Evolutionary conservation across 2,888 invertebrate genomes (phyloP), one percentile per base, ranked within the genome.

Genomic region (Macrostomum cliftonense): DNA sequence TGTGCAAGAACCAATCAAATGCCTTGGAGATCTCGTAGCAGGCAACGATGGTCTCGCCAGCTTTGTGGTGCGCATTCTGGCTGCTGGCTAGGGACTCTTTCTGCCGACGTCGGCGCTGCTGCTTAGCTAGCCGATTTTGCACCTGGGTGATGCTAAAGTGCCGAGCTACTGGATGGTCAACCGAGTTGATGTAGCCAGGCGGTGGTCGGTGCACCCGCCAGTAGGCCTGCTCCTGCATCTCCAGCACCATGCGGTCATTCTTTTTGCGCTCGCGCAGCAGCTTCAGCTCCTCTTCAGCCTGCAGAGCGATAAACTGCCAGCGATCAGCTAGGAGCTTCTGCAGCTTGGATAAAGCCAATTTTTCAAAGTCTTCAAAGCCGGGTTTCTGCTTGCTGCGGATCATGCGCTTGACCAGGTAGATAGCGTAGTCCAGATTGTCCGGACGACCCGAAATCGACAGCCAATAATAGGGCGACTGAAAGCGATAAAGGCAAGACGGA

Each of bases 371-470:
- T 66, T 95, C 95, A 52, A 95, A 76, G 43, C 84, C 91, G 69
- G 95, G 93, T 46, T 89, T 82, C 71, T 91, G 89, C 68, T 89
- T 91, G 73, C 93, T 95, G 58, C 93, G 78, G 55, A 91, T 74
- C 28, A 87, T 84, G 58, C 93, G 77, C 73, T 95, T 95, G 55
- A 84, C 82, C 63, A 95, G 77, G 72, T 93, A 93, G 64, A 95
- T 91, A 62, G 95, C 91, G 73, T 95, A 95, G 72, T 93, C 93
- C 51, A 89, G 83, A 66, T 89, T 89, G 71, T 93, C 91, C 46
- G 85, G 83, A 54, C 83, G 78, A 61, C 83, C 82, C 70, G 85
- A 85, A 58, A 74, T 73, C 77, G 88, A 89, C 55, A 95, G 91
- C 95, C 95, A 97, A 75, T 89, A 95, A 72, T 88, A 91, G 53